phyloP scores from a whole-genome alignment of 2,888 invertebrate species.

The Nasonia oneida region DNA sequence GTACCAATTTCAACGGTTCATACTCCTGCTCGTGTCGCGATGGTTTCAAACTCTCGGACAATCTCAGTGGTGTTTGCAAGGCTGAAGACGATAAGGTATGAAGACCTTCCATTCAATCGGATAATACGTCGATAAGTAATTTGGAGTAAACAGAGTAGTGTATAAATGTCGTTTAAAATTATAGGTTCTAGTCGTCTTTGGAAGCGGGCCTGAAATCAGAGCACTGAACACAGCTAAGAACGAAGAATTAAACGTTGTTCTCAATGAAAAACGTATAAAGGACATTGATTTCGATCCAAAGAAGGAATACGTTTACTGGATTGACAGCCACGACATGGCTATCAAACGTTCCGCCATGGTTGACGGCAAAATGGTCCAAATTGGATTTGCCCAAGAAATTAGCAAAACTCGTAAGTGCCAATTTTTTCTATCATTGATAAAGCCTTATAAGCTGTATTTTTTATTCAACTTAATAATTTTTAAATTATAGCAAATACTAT shows the following conservation, averaged over 20 bases:
- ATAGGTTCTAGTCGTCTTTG: conserved; percentile 84
- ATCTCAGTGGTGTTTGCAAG: conserved; percentile 91
- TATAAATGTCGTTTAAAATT: neutral
- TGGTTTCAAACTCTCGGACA: conserved; percentile 89
- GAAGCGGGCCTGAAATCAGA: conserved; percentile 93
- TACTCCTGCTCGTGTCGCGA: conserved; percentile 92
- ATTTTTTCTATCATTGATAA: neutral
- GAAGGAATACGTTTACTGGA: conserved; percentile 95
- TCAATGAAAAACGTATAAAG: conserved; percentile 93
- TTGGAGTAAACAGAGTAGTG: neutral
- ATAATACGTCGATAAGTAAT: neutral
- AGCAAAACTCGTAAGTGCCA: conserved; percentile 83
- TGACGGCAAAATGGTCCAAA: conserved; percentile 83
- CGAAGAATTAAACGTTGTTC: conserved; percentile 88
- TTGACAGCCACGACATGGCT: conserved; percentile 93
- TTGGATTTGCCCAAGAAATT: conserved; percentile 92
- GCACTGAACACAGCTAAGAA: conserved; percentile 85
- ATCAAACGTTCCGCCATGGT: conserved; percentile 96
- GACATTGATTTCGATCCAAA: conserved; percentile 94
- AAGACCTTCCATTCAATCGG: neutral
- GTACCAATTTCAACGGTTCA: conserved; percentile 94
- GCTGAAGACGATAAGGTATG: conserved; percentile 82
- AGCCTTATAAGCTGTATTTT: neutral
- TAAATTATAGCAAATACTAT: conserved; percentile 84
- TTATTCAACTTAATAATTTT: neutral